Evolutionary conservation across 2,797 vertebrate species (phyloP), one percentile per base, ranked within the genome.

Genomic region (Takifugu ocellatus): DNA sequence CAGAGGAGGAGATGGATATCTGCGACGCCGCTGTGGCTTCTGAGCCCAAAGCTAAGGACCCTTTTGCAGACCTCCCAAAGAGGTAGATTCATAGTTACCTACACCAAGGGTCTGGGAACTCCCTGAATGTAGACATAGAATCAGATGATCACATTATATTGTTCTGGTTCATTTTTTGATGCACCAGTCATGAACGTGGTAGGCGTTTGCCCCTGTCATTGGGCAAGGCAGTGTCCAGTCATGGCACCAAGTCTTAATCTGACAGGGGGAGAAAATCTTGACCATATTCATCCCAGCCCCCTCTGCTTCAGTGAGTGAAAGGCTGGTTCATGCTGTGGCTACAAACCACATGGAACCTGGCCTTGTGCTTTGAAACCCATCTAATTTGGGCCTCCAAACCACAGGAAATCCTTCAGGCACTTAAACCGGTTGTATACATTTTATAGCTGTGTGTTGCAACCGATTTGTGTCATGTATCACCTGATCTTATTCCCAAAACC

Each of bases 31-130:
- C 67, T 2, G 70, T 97, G 84, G 94, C 95, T 1, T 78, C 92
- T 0, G 95, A 98, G 78, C 96, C 95, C 10, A 97, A 97, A 87
- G 56, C 92, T 45, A 96, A 97, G 88, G 96, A 97, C 70, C 96
- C 95, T 17, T 98, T 93, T 25, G 93, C 93, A 64, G 91, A 91
- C 66, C 87, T 98, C 61, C 86, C 96, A 59, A 96, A 94, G 81
- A 97, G 94, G 95, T 98, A 83, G 8, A 54, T 4, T 56, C n/a
- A 0, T 33, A 24, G 10, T 3, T 14, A 14, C 12, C 36, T 39
- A 14, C 3, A 12, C 14, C 36, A 39, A 14, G 33, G 33, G 12
- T 14, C 1, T 39, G 36, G 36, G 3, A 39, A 33, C 8, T 33
- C 31, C 31, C 8, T 33, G 31, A 10, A 9, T 5, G 8, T 33